These are phyloP conservation scores for Hypena proboscidalis DNA, from an alignment of 2,888 invertebrate species.

Conservation along the genomic window DNA sequence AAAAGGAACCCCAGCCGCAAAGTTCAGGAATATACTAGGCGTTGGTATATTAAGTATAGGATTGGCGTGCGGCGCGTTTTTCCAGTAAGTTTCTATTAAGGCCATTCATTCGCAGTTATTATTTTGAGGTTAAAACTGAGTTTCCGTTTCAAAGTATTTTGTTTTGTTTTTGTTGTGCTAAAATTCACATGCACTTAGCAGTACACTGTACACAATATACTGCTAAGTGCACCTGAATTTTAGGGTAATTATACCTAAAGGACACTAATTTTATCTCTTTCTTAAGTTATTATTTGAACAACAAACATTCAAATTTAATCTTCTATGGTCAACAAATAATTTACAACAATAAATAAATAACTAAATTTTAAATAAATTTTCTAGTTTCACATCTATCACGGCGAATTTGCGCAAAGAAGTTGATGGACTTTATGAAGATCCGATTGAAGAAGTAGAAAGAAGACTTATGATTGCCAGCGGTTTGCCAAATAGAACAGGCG, in stretches of 20 bases:
- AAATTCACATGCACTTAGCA: too few relatives aligned
- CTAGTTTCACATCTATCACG: slow-evolving; percentile 58
- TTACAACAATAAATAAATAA: too few relatives aligned
- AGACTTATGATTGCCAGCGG: slow-evolving; percentile 68
- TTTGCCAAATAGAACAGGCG: slow-evolving; percentile 55
- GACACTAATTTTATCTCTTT: too few relatives aligned
- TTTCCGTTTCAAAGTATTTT: not conserved
- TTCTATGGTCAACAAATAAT: too few relatives aligned
- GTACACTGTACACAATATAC: too few relatives aligned
- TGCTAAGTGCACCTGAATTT: too few relatives aligned
- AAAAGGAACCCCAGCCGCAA: slow-evolving; percentile 87
- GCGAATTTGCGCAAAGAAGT: slow-evolving; percentile 57
- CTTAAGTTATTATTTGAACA: too few relatives aligned
- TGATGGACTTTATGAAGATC: slow-evolving; percentile 68
- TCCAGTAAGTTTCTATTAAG: slow-evolving; percentile 71
- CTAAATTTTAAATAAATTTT: slow-evolving; percentile 45
- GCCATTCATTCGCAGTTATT: slow-evolving; percentile 1
- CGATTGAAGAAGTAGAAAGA: slow-evolving; percentile 74
- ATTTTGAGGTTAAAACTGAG: slow-evolving; percentile 47
- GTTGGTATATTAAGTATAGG: slow-evolving; percentile 73
- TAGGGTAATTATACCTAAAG: too few relatives aligned
- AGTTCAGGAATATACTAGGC: slow-evolving; percentile 83
- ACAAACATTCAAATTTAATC: too few relatives aligned
- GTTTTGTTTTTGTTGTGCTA: too few relatives aligned
- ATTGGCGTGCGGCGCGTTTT: slow-evolving; percentile 67